Evolutionary conservation across 2,888 invertebrate species (phyloP).

Genomic region (Tricholauxania praeusta): DNA sequence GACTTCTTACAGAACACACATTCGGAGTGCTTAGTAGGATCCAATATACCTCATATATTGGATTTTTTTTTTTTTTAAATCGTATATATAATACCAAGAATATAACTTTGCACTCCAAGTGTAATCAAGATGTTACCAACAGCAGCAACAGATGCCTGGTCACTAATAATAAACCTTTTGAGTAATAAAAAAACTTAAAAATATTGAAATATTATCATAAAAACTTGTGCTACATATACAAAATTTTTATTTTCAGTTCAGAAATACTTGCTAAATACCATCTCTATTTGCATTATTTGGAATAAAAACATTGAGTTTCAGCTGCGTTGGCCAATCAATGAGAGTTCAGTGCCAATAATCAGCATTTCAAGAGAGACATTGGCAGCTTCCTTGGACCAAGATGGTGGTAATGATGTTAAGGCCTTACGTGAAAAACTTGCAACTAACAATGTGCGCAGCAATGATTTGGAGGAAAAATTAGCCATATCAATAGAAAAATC

Average conservation of each 20-base stretch:
- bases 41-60: too few species aligned
- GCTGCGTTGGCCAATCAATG: constrained; percentile 17
- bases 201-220: background rate
- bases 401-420: constrained; percentile 44
- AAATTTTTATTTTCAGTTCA: constrained; percentile 39
- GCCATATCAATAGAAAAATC: constrained; percentile 43
- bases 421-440: constrained; percentile 30
- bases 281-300: constrained; percentile 46
- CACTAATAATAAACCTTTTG: constrained; percentile 44
- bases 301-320: constrained; percentile 40
- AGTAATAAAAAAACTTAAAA: constrained; percentile 34
- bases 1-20: too few species aligned
- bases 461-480: constrained; percentile 42
- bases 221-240: background rate
- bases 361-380: constrained; percentile 40
- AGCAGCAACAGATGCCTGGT: constrained; percentile 40
- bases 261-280: constrained; percentile 44
- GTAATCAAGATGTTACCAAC: constrained; percentile 28
- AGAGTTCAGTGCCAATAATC: constrained; percentile 38
- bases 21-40: too few species aligned
- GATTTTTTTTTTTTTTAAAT: too few species aligned
- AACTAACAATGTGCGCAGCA: constrained; percentile 29
- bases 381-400: constrained; percentile 34
- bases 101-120: too few species aligned
- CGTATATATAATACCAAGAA: too few species aligned